Evolutionary conservation across 2,888 invertebrate genomes (phyloP), one percentile per base, ranked within the genome.

Genomic region (Cataglyphis livida): DNA sequence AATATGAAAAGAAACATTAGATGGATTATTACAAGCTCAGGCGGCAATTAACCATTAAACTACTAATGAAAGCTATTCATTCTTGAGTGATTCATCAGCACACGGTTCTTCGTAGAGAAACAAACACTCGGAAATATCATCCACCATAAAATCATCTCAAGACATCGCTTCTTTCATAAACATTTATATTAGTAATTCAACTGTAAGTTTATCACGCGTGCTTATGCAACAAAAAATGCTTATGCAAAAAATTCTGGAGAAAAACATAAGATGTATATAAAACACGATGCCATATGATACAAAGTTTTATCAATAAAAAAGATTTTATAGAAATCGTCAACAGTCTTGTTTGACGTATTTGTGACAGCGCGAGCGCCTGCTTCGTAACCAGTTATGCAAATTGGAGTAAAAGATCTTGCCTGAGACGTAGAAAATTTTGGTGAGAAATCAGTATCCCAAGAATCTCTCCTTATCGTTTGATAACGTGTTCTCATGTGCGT

Each of bases 11-110:
- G 57, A 25, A 6, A 15, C 25, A 12, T 44, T 38, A 35, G 41
- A 32, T 54, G 15, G 4, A 59, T 73, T 44, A 59, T 59, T 48
- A 21, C 62, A 48, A 65, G 70, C 28, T 32, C 21, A n/a, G 15
- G n/a, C 32, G 35, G 75, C 59, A 78, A 79, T 21, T 38, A 64
- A 59, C 54, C 57, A 64, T 41, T 41, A 51, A 85, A 76, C 57
- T 74, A 59, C 64, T 70, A 79, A 73, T 82, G 78, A 71, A 84
- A 74, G 32, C 59, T 44, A 82, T 73, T 87, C 85, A 88, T 85
- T 83, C 76, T 74, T 51, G 64, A 65, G 9, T 85, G 85, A 85
- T 65, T 85, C 85, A 85, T 35, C 81, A 70, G 59, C 74, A 65
- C 28, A 48, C 81, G 64, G 68, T 84, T 85, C 84, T 71, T 32